Base-by-base conservation (phyloP, 2,113 vertebrate species). In the Hypocryptadius cinnamomeus region DNA sequence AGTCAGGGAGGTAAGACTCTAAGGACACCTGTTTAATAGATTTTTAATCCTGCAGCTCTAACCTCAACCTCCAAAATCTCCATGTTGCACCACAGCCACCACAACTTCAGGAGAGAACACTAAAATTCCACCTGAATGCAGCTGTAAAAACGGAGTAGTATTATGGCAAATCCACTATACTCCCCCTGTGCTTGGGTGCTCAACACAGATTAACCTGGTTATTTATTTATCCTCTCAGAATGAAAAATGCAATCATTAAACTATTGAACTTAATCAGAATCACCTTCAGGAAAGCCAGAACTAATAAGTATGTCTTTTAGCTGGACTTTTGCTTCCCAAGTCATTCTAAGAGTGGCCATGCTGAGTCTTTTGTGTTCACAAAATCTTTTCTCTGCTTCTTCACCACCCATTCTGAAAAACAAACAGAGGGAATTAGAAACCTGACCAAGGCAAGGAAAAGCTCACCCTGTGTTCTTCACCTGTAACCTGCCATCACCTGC, bases 251-350 rank as follows among this genome's bases (percentile, higher is more conserved):
- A 35, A 39, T 33, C 12, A 30, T 44, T 60, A 57, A 69, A 74
- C 56, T 21, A 77, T 17, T 57, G 35, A 24, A 22, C 33, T 66
- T 35, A 30, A 45, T 60, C 9, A 65, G 20, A 77, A 65, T 94
- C 89, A 99, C 99, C 99, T 98, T 99, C 99, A 82, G 99, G 99
- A 91, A 99, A 99, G 47, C 99, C 99, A 54, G 98, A 96, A 94
- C 98, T 99, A 66, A 98, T 96, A 45, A 99, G 97, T 92, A 99
- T 99, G 7, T 99, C 99, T 96, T 99, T 99, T 83, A 99, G 98
- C 94, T 99, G 99, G 63, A 99, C 99, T 97, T 99, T 99, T 60
- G 99, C 99, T 97, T 99, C 99, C 99, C 99, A 99, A 31, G 99
- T 99, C 99, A 99, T 99, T 97, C 99, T 98, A 57, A 99, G 97